Conservation (phyloP, 1,140 invertebrate genomes). For the Phenacoccus solenopsis region DNA sequence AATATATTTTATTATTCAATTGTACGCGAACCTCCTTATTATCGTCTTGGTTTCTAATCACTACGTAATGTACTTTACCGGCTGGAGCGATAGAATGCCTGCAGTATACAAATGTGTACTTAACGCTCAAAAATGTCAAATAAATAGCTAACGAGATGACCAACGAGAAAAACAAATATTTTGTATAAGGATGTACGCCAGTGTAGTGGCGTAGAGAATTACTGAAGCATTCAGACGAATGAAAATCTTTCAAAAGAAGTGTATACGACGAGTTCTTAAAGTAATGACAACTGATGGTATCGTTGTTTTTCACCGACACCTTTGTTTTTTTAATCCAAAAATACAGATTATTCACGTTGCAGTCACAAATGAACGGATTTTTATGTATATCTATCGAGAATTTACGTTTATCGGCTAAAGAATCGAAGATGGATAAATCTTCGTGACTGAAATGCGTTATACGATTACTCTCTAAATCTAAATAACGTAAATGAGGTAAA, state of each 20-base stretch:
- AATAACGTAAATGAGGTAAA: constrained; percentile 47
- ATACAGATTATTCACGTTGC: constrained; percentile 45
- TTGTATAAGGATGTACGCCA: background rate
- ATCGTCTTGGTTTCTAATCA: background rate
- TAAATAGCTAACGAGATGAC: background rate
- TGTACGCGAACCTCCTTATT: background rate
- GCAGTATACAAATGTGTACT: background rate
- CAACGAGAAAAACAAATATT: background rate
- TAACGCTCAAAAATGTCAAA: background rate
- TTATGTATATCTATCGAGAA: constrained; percentile 49
- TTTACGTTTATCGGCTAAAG: constrained; percentile 39
- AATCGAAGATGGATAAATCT: constrained; percentile 47
- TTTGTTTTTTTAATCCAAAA: constrained; percentile 49
- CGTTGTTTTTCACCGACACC: constrained; percentile 44
- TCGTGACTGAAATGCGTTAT: constrained; percentile 43
- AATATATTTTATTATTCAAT: background rate
- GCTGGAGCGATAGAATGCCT: background rate
- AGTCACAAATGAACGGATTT: constrained; percentile 57
- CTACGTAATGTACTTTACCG: constrained; percentile 7
- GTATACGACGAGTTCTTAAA: background rate
- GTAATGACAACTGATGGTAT: constrained; percentile 38
- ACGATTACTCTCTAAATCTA: constrained; percentile 57
- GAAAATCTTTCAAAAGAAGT: background rate
- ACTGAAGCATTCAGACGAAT: background rate
- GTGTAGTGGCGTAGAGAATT: background rate